A percentile compares a stretch with the other conserved stretches of the same genome.
Evolutionary conservation across 2,888 invertebrate genomes (phyloP).

Genomic region (Cheilosia vernalis): DNA sequence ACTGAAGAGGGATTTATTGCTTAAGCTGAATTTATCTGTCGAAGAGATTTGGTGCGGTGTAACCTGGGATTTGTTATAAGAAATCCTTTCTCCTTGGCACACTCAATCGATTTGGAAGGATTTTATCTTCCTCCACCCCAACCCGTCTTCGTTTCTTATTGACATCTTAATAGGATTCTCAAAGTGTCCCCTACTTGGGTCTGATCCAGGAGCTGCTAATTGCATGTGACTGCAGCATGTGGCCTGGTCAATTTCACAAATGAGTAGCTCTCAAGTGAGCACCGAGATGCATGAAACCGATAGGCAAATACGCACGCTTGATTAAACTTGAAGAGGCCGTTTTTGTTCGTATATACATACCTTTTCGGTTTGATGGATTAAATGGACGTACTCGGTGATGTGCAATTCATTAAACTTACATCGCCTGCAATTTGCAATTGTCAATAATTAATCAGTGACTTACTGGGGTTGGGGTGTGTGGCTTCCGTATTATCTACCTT

Average conservation of each 20-base stretch:
- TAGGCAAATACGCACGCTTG: neutral
- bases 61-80: conserved; percentile 42
- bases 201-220: conserved; percentile 18
- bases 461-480: neutral
- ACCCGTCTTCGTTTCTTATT: neutral
- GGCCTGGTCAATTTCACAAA: conserved; percentile 23
- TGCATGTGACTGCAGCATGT: conserved; percentile 8
- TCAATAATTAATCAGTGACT: neutral
- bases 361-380: neutral
- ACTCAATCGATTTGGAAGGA: conserved; percentile 16
- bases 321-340: neutral
- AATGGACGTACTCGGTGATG: neutral
- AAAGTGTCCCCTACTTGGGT: neutral
- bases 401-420: neutral
- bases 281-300: neutral
- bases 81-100: conserved; percentile 18
- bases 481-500: no score
- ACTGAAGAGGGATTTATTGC: conserved; percentile 58
- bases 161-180: conserved; percentile 23
- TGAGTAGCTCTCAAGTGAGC: conserved; percentile 10
- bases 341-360: no score
- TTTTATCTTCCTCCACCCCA: neutral
- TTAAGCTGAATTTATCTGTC: conserved; percentile 52
- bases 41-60: conserved; percentile 38
- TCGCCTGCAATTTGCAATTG: neutral